phyloP scores from a whole-genome alignment of 2,797 vertebrate species.

The Decapterus maruadsi region DNA sequence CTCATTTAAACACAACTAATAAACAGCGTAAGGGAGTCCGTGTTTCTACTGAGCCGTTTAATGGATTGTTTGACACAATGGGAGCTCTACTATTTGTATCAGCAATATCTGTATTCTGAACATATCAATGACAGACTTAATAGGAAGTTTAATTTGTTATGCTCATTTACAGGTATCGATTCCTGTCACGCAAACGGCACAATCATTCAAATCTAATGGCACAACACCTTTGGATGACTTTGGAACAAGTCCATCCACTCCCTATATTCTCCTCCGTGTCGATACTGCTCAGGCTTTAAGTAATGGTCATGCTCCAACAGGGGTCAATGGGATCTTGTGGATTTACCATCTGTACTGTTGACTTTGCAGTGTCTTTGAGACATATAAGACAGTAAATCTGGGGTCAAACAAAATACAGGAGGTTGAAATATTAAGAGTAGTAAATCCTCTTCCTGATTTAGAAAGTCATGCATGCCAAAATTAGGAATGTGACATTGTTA shows the following conservation, averaged over 20 bases:
- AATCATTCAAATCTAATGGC: slow-evolving; percentile 54
- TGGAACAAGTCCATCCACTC: slow-evolving; percentile 57
- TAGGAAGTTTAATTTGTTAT: slow-evolving; percentile 43
- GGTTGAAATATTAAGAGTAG: slow-evolving; percentile 38
- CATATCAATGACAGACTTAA: slow-evolving; percentile 36
- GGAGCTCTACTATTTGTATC: slow-evolving; percentile 20
- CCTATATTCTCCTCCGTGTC: slow-evolving; percentile 35
- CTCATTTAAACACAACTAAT: slow-evolving; percentile 12
- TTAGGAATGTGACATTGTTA: slow-evolving; percentile 57
- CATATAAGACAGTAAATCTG: slow-evolving; percentile 52
- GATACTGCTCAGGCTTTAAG: slow-evolving; percentile 52
- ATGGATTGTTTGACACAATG: slow-evolving; percentile 19
- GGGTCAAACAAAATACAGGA: slow-evolving; percentile 44
- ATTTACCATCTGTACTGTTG: slow-evolving; percentile 50
- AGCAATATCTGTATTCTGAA: slow-evolving; percentile 32
- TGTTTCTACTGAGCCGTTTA: slow-evolving; percentile 6
- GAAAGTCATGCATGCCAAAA: slow-evolving; percentile 52
- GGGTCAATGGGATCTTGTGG: slow-evolving; percentile 62
- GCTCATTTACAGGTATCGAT: slow-evolving; percentile 57
- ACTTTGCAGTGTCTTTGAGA: slow-evolving; percentile 61
- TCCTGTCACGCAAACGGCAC: slow-evolving; percentile 32
- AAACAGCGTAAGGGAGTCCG: background rate
- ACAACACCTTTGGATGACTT: slow-evolving; percentile 62
- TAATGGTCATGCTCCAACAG: slow-evolving; percentile 49
- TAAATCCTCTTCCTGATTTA: slow-evolving; percentile 47